These are phyloP conservation scores for Nysson spinosus DNA, from an alignment of 2,888 invertebrate genomes.

Conservation along the genomic window DNA sequence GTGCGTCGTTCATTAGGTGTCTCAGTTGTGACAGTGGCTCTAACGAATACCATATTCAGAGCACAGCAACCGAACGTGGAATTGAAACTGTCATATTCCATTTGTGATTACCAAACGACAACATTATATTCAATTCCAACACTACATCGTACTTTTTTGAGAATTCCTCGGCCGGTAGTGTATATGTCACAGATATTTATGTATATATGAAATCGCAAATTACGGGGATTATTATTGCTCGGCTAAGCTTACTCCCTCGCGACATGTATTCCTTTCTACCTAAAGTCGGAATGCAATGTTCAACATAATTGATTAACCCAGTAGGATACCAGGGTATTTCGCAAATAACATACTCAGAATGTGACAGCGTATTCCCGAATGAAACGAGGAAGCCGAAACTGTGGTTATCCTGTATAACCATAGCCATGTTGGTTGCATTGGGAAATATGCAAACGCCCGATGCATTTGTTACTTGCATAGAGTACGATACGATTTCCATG, in stretches of 20 bases:
- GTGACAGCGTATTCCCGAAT: not conserved
- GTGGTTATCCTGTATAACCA: constrained; percentile 15
- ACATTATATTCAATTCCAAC: not conserved
- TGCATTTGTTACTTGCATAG: not conserved
- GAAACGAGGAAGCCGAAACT: not conserved
- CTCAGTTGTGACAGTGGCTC: constrained; percentile 19
- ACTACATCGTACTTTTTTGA: not conserved
- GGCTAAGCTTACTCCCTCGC: no score
- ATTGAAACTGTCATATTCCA: constrained; percentile 3
- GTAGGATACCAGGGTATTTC: no score
- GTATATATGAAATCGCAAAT: no score
- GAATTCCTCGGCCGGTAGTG: no score
- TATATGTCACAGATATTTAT: no score
- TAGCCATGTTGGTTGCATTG: constrained; percentile 3
- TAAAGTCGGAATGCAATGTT: no score
- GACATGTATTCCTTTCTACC: no score
- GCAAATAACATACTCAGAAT: no score
- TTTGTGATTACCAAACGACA: not conserved
- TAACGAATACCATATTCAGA: constrained; percentile 34
- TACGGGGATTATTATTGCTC: no score
- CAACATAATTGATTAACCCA: no score
- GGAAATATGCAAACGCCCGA: constrained; percentile 25
- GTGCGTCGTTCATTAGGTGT: constrained; percentile 36
- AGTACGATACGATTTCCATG: constrained; percentile 17
- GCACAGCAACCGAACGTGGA: constrained; percentile 22